Base-by-base conservation (phyloP, 2,113 vertebrate species). In the Takifugu flavidus region DNA sequence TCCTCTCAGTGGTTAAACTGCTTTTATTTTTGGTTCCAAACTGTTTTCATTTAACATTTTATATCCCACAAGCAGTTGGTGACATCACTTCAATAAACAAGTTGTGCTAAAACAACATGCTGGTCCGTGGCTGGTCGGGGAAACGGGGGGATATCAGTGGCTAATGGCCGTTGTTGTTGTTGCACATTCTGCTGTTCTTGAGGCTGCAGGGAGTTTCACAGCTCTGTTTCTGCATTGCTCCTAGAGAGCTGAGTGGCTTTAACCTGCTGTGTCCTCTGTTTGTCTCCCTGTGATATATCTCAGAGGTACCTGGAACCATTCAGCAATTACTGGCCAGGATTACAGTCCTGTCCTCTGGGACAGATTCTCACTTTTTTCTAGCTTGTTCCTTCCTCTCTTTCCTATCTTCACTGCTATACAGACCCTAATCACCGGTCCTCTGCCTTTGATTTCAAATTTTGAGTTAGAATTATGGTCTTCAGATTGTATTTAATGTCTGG, bases 311-410 rank as follows among this genome's bases (percentile, higher is more conserved):
- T 39, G 62, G 67, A 64, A 72, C 72, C 65, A 50, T 69, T 79
- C 77, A 57, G 79, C 75, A 85, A 82, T 85, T 84, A 86, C 76
- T 72, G 66, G 53, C 47, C 69, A 72, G 67, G 70, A 85, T 79
- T 84, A 77, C 70, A 60, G 46, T 64, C 25, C 28, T 13, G 20
- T 66, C 57, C 55, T 49, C 25, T 13, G 73, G 67, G 70, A 75
- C 28, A 3, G 62, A 47, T 68, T 68, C 27, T 57, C 34, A 5
- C 56, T 67, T 56, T 74, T 50, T 31, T 47, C 56, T 56, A 51
- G 2, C n/a, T 51, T 46, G 45, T 46, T 63, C 67, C 67, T 53
- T 56, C 25, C 74, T 53, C n/a, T 5, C 25, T 15, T 52, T 76
- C 31, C 58, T n/a, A 69, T 61, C 28, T 59, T 20, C 64, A 65